A percentile compares a stretch with the other conserved stretches of the same genome.
Conservation (phyloP, 2,113 vertebrate genomes). For the Ptilonorhynchus violaceus region DNA sequence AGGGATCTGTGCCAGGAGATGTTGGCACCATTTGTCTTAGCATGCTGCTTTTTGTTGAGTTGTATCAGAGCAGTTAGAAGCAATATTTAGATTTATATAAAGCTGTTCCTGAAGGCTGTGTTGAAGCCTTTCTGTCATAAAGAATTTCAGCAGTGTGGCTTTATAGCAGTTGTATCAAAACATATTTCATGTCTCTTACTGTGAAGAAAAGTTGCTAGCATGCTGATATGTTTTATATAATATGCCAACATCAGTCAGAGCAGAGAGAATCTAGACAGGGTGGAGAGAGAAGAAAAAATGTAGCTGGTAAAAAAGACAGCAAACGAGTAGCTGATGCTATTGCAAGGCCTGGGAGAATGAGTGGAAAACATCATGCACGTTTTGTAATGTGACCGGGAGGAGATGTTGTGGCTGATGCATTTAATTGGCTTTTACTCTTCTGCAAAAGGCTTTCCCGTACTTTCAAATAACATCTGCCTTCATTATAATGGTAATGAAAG, state of each 20-base stretch:
- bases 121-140: background rate
- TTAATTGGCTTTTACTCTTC: background rate
- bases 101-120: background rate
- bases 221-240: background rate
- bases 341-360: background rate
- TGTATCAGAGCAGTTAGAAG: background rate
- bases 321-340: background rate
- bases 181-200: slow-evolving; percentile 2
- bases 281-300: background rate
- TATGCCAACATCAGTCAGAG: background rate
- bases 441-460: background rate
- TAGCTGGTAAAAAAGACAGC: background rate
- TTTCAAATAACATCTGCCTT: background rate
- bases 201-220: background rate
- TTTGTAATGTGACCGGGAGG: background rate
- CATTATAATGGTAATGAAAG: background rate
- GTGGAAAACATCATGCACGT: background rate
- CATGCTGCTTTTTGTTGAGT: background rate
- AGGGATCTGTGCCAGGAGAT: background rate
- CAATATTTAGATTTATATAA: background rate
- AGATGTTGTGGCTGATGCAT: background rate
- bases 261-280: background rate
- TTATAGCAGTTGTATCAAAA: slow-evolving; percentile 10
- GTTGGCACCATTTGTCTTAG: background rate
- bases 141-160: background rate